A percentile compares a stretch with the other conserved stretches of the same genome.
Conservation (phyloP, 1,140 invertebrate species). For the Ctenoplectra terminalis region DNA sequence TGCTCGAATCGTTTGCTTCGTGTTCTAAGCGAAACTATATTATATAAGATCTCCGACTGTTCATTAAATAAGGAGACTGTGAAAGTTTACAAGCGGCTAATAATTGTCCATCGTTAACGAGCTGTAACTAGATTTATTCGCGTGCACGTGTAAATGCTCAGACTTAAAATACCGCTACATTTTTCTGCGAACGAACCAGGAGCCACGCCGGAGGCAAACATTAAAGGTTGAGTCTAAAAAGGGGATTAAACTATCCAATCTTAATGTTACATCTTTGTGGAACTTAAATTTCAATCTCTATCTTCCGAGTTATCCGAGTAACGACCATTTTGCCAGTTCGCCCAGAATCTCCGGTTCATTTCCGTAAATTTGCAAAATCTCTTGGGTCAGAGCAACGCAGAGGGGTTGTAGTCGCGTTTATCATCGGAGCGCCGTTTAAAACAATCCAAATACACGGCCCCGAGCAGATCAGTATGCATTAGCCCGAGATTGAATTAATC, state of each 20-base stretch:
- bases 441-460: not conserved
- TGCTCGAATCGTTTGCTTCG: not conserved
- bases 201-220: not conserved
- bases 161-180: not conserved
- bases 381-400: not conserved
- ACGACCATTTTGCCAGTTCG: not conserved
- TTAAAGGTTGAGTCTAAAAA: not conserved
- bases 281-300: not conserved
- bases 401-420: not conserved
- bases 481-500: constrained; percentile 56
- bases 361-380: not conserved
- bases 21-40: not conserved
- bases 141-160: not conserved
- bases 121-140: constrained; percentile 1
- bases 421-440: not conserved
- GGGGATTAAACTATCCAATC: not conserved
- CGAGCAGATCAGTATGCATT: constrained; percentile 47
- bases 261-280: not conserved
- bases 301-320: not conserved
- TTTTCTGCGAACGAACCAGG: not conserved
- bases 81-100: constrained; percentile 36
- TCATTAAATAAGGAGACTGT: constrained; percentile 18
- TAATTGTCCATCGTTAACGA: constrained; percentile 42
- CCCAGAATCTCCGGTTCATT: not conserved
- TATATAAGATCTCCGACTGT: not conserved